Evolutionary conservation across 2,113 vertebrate species (phyloP).

Genomic region (Passer domesticus): DNA sequence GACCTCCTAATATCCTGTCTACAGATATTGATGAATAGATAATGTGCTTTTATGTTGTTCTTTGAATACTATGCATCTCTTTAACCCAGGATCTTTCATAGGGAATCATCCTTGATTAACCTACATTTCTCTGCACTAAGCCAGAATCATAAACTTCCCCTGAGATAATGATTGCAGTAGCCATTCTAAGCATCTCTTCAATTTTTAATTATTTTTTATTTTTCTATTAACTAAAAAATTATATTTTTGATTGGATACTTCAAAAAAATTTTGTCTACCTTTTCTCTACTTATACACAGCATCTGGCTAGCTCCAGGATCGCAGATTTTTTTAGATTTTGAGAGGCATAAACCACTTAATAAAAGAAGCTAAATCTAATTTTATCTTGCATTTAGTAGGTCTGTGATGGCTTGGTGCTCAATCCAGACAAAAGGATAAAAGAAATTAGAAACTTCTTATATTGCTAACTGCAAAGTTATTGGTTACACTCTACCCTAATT

Average conservation of each 20-base stretch:
- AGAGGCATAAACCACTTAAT: not conserved
- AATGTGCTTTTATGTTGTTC: not conserved
- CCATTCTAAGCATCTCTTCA: not conserved
- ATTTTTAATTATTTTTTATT: not conserved
- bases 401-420: accelerated
- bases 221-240: not conserved
- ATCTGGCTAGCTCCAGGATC: not conserved
- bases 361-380: not conserved
- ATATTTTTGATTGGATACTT: not conserved
- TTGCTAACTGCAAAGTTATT: not conserved
- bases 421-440: not conserved
- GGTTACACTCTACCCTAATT: not conserved
- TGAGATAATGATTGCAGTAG: accelerated
- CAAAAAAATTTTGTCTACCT: not conserved
- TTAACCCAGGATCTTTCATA: not conserved
- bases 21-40: not conserved
- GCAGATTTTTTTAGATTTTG: not conserved
- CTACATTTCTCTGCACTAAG: not conserved
- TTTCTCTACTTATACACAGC: not conserved
- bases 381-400: not conserved
- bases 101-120: not conserved
- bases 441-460: not conserved
- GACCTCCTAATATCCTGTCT: not conserved
- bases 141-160: not conserved
- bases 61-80: not conserved